phyloP scores from a whole-genome alignment of 2,797 vertebrate genomes.

The Selene dorsalis region DNA sequence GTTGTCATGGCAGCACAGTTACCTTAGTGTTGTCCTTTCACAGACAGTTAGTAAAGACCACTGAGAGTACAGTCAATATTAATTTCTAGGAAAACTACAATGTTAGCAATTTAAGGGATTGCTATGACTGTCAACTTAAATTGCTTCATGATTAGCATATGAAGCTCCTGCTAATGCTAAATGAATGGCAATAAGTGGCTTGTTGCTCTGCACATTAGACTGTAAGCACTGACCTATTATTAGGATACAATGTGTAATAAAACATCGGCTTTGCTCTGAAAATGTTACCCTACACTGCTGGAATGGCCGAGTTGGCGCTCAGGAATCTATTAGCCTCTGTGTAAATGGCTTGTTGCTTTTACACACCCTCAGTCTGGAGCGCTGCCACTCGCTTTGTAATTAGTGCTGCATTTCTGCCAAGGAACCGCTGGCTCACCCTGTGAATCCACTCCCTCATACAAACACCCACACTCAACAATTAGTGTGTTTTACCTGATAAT shows the following conservation, averaged over 20 bases:
- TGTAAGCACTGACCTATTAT: conserved; percentile 68
- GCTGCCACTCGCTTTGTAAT: conserved; percentile 94
- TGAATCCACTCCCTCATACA: conserved; percentile 82
- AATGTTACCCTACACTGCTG: conserved; percentile 68
- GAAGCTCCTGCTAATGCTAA: conserved; percentile 41
- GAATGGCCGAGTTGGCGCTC: conserved; percentile 67
- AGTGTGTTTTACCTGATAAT: conserved; percentile 99
- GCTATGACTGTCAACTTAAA: background rate
- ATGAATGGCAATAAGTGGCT: conserved; percentile 44
- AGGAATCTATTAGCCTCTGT: conserved; percentile 80
- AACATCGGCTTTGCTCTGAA: conserved; percentile 68
- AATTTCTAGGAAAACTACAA: background rate
- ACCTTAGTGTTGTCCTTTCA: background rate
- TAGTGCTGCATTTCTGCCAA: conserved; percentile 93
- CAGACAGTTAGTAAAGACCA: conserved; percentile 7
- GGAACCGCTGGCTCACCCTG: conserved; percentile 85
- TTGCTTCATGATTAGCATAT: conserved; percentile 22
- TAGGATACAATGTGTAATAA: conserved; percentile 77
- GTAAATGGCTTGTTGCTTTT: conserved; percentile 80
- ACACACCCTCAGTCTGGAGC: conserved; percentile 78
- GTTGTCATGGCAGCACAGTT: background rate
- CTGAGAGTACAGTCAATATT: background rate
- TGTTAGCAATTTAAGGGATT: conserved; percentile 1
- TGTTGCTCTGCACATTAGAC: conserved; percentile 54
- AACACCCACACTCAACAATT: conserved; percentile 89